These are phyloP conservation scores for Andrena chrysosceles DNA, from an alignment of 2,888 invertebrate genomes.

Conservation along the genomic window DNA sequence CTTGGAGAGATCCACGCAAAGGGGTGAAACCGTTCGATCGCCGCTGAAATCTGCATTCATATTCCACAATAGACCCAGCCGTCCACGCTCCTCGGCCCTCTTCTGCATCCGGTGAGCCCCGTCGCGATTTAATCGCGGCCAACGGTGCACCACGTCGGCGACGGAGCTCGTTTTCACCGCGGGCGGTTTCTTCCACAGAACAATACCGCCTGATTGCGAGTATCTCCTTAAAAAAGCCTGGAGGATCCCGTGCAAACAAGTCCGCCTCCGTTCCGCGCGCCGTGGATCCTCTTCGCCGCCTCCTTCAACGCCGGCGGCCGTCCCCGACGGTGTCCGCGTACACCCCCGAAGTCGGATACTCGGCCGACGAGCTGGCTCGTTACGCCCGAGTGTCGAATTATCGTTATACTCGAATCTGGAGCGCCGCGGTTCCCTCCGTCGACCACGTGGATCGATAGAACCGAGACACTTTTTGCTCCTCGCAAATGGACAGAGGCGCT, in stretches of 20 bases:
- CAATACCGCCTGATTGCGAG: conserved; percentile 72
- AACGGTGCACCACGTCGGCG: conserved; percentile 63
- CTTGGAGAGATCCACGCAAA: no score
- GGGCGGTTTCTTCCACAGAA: conserved; percentile 71
- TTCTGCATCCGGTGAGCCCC: conserved; percentile 43
- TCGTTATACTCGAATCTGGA: conserved; percentile 72
- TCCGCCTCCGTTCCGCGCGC: conserved; percentile 10
- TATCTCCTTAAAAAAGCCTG: conserved; percentile 66
- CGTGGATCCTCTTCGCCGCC: neutral
- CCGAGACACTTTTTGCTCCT: conserved; percentile 43
- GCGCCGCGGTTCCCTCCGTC: conserved; percentile 27
- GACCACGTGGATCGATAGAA: conserved; percentile 60
- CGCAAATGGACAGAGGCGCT: neutral
- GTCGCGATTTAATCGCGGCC: conserved; percentile 44
- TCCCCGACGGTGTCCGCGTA: conserved; percentile 31
- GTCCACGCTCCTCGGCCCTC: conserved; percentile 22
- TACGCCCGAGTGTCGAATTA: conserved; percentile 70
- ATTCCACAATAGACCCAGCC: neutral
- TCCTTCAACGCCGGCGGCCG: neutral
- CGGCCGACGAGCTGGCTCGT: conserved; percentile 63
- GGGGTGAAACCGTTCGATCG: neutral
- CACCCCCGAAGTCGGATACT: conserved; percentile 26
- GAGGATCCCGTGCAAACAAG: conserved; percentile 65
- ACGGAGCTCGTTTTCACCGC: conserved; percentile 67
- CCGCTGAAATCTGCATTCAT: neutral